Conservation (phyloP, 2,888 invertebrate genomes). For the Troilus luridus region DNA sequence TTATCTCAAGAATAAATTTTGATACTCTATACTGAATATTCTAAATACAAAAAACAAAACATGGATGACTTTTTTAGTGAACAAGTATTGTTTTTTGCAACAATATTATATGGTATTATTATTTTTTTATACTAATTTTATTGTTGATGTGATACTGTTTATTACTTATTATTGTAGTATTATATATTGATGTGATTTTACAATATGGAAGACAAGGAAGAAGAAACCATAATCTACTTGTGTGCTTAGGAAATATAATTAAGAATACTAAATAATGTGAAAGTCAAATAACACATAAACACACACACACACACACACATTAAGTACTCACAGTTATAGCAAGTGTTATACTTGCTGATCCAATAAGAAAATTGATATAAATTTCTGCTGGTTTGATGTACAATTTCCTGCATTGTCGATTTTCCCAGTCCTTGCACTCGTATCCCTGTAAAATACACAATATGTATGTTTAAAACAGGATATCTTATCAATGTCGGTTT, state of each 20-base stretch:
- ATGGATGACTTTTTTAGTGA: too few relatives aligned
- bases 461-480: background rate
- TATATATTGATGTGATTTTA: too few relatives aligned
- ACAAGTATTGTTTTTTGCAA: too few relatives aligned
- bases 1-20: background rate
- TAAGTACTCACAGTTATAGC: background rate
- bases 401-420: background rate
- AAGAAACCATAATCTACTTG: too few relatives aligned
- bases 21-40: too few relatives aligned
- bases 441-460: background rate
- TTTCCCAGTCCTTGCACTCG: constrained; percentile 34
- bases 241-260: too few relatives aligned
- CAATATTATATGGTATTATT: too few relatives aligned
- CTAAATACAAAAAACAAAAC: too few relatives aligned
- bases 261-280: background rate
- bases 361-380: constrained; percentile 29
- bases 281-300: background rate
- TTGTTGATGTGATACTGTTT: too few relatives aligned
- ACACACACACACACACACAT: background rate
- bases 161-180: too few relatives aligned
- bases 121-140: too few relatives aligned
- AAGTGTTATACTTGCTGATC: constrained; percentile 12
- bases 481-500: background rate
- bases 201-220: too few relatives aligned
- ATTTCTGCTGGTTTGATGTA: background rate